Evolutionary conservation across 2,113 vertebrate genomes (phyloP).

Genomic region (Chaetodon auriga): DNA sequence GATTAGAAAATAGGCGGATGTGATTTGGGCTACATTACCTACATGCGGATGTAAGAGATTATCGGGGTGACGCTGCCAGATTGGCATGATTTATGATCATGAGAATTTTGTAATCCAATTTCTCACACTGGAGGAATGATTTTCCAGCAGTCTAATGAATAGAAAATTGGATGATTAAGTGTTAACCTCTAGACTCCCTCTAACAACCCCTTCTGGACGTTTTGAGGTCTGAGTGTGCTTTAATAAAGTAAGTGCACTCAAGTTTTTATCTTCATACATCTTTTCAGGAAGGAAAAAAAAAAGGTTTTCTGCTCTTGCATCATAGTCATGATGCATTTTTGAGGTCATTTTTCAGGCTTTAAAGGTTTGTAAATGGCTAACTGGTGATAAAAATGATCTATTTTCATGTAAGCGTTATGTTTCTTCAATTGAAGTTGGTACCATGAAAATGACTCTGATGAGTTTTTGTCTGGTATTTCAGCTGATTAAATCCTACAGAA

Average conservation of each 20-base stretch:
- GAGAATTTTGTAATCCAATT: background rate
- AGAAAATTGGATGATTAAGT: background rate
- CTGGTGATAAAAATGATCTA: background rate
- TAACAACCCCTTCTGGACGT: background rate
- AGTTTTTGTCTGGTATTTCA: background rate
- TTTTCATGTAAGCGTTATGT: background rate
- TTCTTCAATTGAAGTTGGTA: background rate
- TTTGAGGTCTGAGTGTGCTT: too few species aligned
- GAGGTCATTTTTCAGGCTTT: background rate
- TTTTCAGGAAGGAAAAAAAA: background rate
- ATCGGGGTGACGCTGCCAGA: background rate
- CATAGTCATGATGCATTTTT: background rate
- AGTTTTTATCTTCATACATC: background rate
- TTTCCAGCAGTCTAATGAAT: background rate
- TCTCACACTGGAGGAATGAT: background rate
- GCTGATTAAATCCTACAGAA: background rate
- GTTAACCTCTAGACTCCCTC: background rate
- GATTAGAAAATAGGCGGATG: conserved; percentile 6
- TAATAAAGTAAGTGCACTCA: background rate
- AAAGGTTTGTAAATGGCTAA: background rate
- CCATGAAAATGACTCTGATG: background rate
- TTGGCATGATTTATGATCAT: background rate
- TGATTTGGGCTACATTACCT: background rate
- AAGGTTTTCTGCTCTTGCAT: background rate
- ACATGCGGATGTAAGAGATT: conserved; percentile 10